Base-by-base conservation (phyloP, 2,113 vertebrate species). In the Pygoscelis antarcticus region DNA sequence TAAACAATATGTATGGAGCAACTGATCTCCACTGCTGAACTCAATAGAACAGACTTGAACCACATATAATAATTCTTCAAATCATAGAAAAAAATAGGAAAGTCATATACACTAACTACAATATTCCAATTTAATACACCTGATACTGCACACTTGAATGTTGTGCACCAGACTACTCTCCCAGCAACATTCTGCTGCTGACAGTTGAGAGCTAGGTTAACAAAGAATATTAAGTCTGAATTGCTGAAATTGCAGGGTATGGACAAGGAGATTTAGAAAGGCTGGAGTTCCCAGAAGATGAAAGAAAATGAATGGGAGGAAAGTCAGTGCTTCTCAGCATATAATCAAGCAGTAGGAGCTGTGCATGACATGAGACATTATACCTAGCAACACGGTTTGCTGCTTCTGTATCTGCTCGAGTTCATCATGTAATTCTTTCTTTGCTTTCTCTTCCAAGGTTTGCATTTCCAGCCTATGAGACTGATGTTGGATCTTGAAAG, bases 381-480 rank as follows among this genome's bases (percentile, higher is more conserved):
- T 99, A 99, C 99, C 99, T 90, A 99, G 98, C 97, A 99, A 97
- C 83, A 98, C 94, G 46, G 97, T 97, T 97, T 99, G 98, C 97
- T 98, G 98, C 26, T 98, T 99, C 97, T 99, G 98, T 44, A 98
- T 97, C 94, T 98, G 97, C 94, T 98, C 98, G 25, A 98, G 98
- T 96, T 99, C 99, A 38, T 98, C 98, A 84, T 98, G 98, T 55
- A 99, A 97, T 88, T 99, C 98, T 85, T 99, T 98, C 85, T 98
- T 98, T 14, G 98, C 98, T 92, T 98, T 98, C 83, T 98, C 98
- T 97, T 99, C 98, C 94, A 99, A 66, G 26, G 98, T 97, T 96
- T 98, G 98, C 78, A 99, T 97, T 55, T 99, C 98, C 88, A 98
- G 94, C 57, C 93, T 97, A 97, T 99, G 98, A 21, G 95, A 97